phyloP scores from a whole-genome alignment of 2,113 vertebrate species.

The Saccopteryx leptura region DNA sequence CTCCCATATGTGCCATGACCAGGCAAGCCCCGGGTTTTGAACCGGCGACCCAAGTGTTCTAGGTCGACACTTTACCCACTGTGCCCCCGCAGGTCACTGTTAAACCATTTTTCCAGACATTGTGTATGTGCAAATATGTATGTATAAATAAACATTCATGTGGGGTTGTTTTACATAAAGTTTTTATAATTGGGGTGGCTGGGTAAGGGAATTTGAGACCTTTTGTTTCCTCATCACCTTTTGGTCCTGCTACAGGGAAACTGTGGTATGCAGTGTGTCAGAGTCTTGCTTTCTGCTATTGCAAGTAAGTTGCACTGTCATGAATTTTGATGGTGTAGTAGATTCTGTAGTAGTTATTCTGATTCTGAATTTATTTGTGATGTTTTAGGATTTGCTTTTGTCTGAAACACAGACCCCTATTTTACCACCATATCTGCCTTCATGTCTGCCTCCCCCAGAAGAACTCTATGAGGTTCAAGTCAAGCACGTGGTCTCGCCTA shows the following conservation, averaged over 20 bases:
- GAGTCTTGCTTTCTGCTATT: slow-evolving; percentile 21
- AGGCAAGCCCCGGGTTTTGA: too few relatives aligned
- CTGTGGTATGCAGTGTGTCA: background rate
- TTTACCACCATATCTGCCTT: slow-evolving; percentile 85
- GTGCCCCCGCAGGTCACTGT: too few relatives aligned
- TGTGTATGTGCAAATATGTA: background rate
- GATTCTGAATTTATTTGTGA: slow-evolving; percentile 69
- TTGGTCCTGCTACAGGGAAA: background rate
- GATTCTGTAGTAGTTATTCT: slow-evolving; percentile 54
- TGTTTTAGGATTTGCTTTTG: slow-evolving; percentile 88
- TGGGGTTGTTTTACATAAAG: background rate
- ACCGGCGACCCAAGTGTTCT: too few relatives aligned
- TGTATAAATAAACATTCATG: background rate
- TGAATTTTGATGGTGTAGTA: slow-evolving; percentile 30
- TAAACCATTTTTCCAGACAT: background rate
- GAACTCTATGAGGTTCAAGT: slow-evolving; percentile 90
- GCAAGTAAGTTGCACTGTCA: background rate
- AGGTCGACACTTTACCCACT: too few relatives aligned
- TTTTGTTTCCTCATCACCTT: background rate
- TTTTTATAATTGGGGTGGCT: background rate
- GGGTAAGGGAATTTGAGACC: background rate
- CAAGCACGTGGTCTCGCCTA: slow-evolving; percentile 94
- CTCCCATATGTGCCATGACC: too few relatives aligned
- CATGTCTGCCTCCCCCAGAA: slow-evolving; percentile 87
- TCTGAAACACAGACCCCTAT: slow-evolving; percentile 77